Conservation (phyloP, 2,797 vertebrate species). For the Bradypodion pumilum region DNA sequence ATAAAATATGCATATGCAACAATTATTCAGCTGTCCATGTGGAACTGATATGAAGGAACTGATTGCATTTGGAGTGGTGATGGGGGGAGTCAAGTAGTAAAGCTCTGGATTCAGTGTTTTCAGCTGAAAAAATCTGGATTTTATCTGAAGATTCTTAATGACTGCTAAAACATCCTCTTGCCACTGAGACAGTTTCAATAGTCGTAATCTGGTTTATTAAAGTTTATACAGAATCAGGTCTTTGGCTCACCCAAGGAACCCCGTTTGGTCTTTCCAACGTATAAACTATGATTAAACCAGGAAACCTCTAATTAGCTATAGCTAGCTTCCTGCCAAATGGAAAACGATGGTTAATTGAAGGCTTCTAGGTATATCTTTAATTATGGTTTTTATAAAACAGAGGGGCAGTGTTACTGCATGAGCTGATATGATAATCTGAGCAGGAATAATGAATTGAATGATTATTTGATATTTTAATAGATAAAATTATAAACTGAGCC, state of each 20-base stretch:
- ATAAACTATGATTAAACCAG: background rate
- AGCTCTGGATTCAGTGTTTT: background rate
- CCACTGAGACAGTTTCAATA: background rate
- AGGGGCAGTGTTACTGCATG: background rate
- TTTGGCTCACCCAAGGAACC: background rate
- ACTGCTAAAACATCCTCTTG: background rate
- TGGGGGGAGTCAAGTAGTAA: background rate
- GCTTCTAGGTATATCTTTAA: background rate
- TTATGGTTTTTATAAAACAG: background rate
- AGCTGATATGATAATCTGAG: background rate
- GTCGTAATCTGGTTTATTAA: background rate
- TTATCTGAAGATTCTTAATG: background rate
- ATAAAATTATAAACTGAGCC: background rate
- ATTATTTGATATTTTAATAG: background rate
- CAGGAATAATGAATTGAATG: background rate
- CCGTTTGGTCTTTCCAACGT: background rate
- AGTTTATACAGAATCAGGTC: background rate
- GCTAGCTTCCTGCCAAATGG: background rate
- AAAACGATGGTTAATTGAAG: background rate
- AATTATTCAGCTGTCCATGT: background rate
- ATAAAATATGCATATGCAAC: background rate
- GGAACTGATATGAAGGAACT: background rate
- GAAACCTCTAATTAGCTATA: background rate
- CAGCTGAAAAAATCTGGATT: background rate
- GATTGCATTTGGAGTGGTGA: background rate